Conservation (phyloP, 1,140 invertebrate species). For the Bombyx mori region ASM3026992v2 NC_085118.1:12002501-12003000, state of each 20-base stretch:
- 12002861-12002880: slow-evolving; percentile 18
- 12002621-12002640: not conserved
- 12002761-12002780: slow-evolving; percentile 57
- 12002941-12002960: too few relatives aligned
- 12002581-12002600: not conserved
- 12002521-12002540: too few relatives aligned
- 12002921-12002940: too few relatives aligned
- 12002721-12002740: slow-evolving; percentile 52
- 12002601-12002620: not conserved
- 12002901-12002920: too few relatives aligned
- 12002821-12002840: slow-evolving; percentile 57
- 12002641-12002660: too few relatives aligned
- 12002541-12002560: too few relatives aligned
- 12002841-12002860: slow-evolving; percentile 53
- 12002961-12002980: too few relatives aligned
- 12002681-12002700: too few relatives aligned
- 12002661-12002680: too few relatives aligned
- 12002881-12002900: too few relatives aligned
- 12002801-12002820: slow-evolving; percentile 52
- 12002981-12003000: too few relatives aligned
- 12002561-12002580: not conserved
- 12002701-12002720: not conserved
- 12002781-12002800: slow-evolving; percentile 61
- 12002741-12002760: slow-evolving; percentile 50
- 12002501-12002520: too few relatives aligned